Conservation (phyloP, 2,113 vertebrate species). For the Nibea albiflora region DNA sequence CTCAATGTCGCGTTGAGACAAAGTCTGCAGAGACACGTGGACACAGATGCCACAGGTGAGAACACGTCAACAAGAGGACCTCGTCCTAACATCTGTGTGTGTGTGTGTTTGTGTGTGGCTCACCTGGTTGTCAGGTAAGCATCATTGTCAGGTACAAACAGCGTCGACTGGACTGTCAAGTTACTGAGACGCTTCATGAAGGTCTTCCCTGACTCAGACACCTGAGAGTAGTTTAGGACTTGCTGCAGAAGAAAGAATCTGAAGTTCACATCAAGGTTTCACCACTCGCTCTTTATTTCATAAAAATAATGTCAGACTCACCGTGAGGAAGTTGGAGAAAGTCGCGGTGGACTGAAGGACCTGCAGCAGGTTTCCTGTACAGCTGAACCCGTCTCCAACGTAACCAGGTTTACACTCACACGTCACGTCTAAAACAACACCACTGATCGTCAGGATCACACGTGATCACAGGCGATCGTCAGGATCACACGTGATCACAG, state of each 20-base stretch:
- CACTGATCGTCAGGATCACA: too few species aligned
- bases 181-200: conserved; percentile 87
- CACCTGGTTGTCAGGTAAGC: conserved; percentile 88
- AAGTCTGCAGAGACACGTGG: conserved; percentile 80
- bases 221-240: conserved; percentile 88
- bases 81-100: too few species aligned
- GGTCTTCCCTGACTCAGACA: conserved; percentile 81
- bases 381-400: conserved; percentile 89
- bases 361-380: conserved; percentile 92
- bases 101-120: conserved; percentile 17
- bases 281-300: too few species aligned
- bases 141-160: conserved; percentile 90
- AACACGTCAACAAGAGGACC: fast-evolving
- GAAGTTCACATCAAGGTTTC: too few species aligned
- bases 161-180: conserved; percentile 83
- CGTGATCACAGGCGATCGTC: too few species aligned
- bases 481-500: too few species aligned
- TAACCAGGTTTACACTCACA: conserved; percentile 92
- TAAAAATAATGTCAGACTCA: conserved; percentile 74
- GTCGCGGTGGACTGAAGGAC: conserved; percentile 87
- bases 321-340: conserved; percentile 90
- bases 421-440: conserved; percentile 86
- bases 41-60: conserved; percentile 4
- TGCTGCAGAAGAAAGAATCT: conserved; percentile 77
- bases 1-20: conserved; percentile 90